phyloP scores from a whole-genome alignment of 2,113 vertebrate species.

The Trogon surrucura region DNA sequence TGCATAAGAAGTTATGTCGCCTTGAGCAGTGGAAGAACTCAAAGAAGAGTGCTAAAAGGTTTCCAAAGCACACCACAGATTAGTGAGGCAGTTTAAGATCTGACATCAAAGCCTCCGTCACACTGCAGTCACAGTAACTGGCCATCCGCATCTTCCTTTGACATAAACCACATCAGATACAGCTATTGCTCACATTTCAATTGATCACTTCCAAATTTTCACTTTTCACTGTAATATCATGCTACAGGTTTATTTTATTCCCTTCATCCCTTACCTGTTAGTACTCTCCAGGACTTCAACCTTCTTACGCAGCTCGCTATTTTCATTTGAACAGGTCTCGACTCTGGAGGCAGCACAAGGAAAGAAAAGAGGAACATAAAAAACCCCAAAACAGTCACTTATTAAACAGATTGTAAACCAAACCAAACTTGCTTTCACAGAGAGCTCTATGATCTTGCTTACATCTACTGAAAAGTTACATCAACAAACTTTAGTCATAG shows the following conservation, averaged over 20 bases:
- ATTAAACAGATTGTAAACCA: not conserved
- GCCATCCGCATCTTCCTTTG: not conserved
- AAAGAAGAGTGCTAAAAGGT: not conserved
- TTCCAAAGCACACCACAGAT: not conserved
- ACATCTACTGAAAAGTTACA: not conserved
- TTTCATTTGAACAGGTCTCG: conserved; percentile 96
- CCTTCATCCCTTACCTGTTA: conserved; percentile 84
- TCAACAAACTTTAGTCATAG: not conserved
- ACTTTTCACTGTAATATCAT: not conserved
- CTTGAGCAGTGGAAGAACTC: not conserved
- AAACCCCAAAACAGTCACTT: not conserved
- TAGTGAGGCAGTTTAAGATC: not conserved
- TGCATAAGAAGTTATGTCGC: not conserved
- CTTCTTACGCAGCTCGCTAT: conserved; percentile 92
- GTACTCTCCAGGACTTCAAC: conserved; percentile 94
- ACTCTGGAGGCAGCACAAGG: conserved; percentile 80
- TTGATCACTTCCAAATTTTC: not conserved
- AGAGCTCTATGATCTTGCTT: not conserved
- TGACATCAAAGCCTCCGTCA: not conserved
- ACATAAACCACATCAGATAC: not conserved
- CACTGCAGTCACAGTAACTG: not conserved
- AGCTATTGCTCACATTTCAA: not conserved
- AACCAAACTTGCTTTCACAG: not conserved
- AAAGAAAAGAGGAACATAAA: not conserved
- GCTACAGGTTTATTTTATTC: not conserved